Evolutionary conservation across 2,113 vertebrate species (phyloP).

Genomic region (Puntigrus tetrazona): DNA sequence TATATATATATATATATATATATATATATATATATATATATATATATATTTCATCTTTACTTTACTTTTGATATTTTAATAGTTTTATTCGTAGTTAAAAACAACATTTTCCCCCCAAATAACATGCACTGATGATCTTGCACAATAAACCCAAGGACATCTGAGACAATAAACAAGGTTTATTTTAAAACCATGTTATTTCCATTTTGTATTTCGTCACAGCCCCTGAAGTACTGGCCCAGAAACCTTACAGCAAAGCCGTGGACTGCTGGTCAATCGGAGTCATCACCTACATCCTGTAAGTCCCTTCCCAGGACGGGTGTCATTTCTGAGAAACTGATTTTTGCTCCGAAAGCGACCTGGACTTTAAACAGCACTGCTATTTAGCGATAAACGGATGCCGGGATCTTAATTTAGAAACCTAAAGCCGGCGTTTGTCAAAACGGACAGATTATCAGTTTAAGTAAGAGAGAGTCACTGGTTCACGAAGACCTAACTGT

Average conservation of each 20-base stretch:
- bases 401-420: neutral
- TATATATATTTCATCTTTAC: too few relatives aligned
- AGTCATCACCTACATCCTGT: conserved; percentile 97
- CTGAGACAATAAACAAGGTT: neutral
- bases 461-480: neutral
- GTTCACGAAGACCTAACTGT: neutral
- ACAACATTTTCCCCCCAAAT: neutral
- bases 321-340: neutral
- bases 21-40: too few relatives aligned
- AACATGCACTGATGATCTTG: neutral
- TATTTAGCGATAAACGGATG: neutral
- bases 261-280: conserved; percentile 99
- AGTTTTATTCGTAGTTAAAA: neutral
- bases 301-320: conserved; percentile 66
- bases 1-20: too few relatives aligned
- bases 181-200: neutral
- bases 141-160: neutral
- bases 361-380: neutral
- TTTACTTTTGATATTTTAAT: too few relatives aligned
- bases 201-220: conserved; percentile 28
- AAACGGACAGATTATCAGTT: neutral
- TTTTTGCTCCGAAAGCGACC: neutral
- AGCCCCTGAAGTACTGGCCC: conserved; percentile 95
- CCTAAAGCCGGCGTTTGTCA: neutral
- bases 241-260: conserved; percentile 97